Conservation (phyloP, 1,140 invertebrate species). For the Laupala kohalensis region DNA sequence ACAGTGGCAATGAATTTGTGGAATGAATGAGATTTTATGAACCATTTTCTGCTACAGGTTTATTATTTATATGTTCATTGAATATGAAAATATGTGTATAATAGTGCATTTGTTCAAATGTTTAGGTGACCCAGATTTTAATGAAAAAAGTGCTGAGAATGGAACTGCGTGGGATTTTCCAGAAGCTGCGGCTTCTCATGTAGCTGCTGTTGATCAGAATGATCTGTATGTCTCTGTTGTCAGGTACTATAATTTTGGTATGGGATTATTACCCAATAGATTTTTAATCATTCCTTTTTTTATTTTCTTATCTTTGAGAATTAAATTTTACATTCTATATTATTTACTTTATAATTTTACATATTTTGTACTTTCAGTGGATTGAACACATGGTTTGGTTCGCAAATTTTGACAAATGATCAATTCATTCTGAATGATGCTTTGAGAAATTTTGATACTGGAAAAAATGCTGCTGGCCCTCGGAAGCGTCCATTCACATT, state of each 20-base stretch:
- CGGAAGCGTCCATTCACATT: slow-evolving; percentile 16
- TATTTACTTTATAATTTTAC: neutral
- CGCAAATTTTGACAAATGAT: slow-evolving; percentile 29
- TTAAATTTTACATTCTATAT: too few relatives aligned
- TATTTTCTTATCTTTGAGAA: too few relatives aligned
- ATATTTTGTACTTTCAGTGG: slow-evolving; percentile 27
- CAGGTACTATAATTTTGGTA: slow-evolving; percentile 38
- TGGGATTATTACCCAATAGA: too few relatives aligned
- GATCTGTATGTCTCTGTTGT: slow-evolving; percentile 57
- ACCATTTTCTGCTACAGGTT: too few relatives aligned
- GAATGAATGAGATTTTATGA: too few relatives aligned
- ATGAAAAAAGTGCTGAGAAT: slow-evolving; percentile 20
- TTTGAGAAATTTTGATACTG: slow-evolving; percentile 19
- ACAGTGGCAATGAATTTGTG: too few relatives aligned
- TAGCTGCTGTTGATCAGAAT: slow-evolving; percentile 47
- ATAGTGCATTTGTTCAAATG: too few relatives aligned
- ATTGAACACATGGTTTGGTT: slow-evolving; percentile 36
- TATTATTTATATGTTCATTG: too few relatives aligned
- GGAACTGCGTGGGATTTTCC: slow-evolving; percentile 25
- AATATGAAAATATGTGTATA: too few relatives aligned
- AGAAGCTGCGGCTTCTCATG: slow-evolving; percentile 37
- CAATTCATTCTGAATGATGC: slow-evolving; percentile 32
- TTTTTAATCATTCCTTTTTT: too few relatives aligned
- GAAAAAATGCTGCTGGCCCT: slow-evolving; percentile 14
- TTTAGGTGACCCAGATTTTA: slow-evolving; percentile 21